Percentiles rank a stretch among this genome's conserved stretches.
Evolutionary conservation across 1,140 invertebrate genomes (phyloP).

Genomic region (Eubasilissa regina): DNA sequence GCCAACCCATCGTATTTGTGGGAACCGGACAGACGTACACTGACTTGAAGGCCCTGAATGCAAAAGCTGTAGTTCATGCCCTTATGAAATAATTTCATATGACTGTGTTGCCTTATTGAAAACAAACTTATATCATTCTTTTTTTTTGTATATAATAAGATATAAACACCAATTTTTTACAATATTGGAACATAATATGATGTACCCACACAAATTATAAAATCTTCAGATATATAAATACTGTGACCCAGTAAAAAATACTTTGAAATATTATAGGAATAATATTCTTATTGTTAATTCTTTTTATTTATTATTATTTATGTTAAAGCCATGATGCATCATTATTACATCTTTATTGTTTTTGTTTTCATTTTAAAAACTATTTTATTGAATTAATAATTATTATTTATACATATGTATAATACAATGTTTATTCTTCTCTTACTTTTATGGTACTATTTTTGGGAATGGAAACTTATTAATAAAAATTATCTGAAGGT

Average conservation of each 20-base stretch:
- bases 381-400: background rate
- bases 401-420: background rate
- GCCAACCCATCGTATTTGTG: slow-evolving; percentile 99
- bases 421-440: slow-evolving; percentile 2
- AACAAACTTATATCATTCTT: background rate
- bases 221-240: slow-evolving; percentile 8
- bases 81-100: slow-evolving; percentile 88
- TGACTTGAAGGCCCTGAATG: slow-evolving; percentile 97
- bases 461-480: slow-evolving; percentile 12
- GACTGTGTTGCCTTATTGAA: slow-evolving; percentile 41
- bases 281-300: too few relatives aligned
- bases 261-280: too few relatives aligned
- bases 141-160: background rate
- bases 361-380: background rate
- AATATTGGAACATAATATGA: background rate
- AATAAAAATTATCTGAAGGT: slow-evolving; percentile 17
- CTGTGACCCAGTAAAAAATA: background rate
- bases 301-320: background rate
- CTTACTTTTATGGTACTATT: slow-evolving; percentile 9
- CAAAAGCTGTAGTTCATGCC: slow-evolving; percentile 95
- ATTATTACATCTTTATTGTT: background rate
- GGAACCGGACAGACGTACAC: slow-evolving; percentile 99
- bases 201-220: background rate
- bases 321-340: background rate
- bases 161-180: background rate